Conservation (phyloP, 1,140 invertebrate species). For the Calliphora vicina region DNA sequence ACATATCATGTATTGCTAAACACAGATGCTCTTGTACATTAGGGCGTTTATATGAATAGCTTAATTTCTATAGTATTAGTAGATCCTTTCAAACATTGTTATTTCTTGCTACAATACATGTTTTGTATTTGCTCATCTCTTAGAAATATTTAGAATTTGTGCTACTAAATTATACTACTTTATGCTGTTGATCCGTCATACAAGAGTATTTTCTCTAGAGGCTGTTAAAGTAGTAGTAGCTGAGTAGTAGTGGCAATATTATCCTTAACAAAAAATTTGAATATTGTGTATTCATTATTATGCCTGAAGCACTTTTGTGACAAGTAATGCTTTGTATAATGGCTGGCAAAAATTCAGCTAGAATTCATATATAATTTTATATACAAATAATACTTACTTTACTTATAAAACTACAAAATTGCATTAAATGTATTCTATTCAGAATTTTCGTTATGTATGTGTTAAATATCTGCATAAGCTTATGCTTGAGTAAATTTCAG, state of each 20-base stretch:
- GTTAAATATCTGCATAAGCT: too few relatives aligned
- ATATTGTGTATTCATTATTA: not conserved
- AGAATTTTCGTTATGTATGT: too few relatives aligned
- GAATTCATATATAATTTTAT: not conserved
- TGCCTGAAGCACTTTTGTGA: slow-evolving; percentile 4
- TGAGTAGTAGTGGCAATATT: not conserved
- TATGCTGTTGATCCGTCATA: not conserved
- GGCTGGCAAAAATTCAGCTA: not conserved
- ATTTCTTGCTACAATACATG: not conserved
- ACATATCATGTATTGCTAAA: too few relatives aligned
- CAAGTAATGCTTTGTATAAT: not conserved
- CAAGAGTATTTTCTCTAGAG: not conserved
- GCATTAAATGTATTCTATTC: too few relatives aligned
- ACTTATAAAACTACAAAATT: too few relatives aligned
- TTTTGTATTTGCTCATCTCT: not conserved
- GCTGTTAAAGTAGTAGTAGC: not conserved
- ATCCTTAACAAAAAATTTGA: not conserved
- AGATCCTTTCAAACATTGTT: too few relatives aligned
- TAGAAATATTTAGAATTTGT: not conserved
- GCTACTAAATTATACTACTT: not conserved
- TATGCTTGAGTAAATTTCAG: too few relatives aligned
- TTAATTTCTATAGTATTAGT: too few relatives aligned
- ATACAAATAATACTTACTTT: too few relatives aligned
- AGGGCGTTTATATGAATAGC: too few relatives aligned
- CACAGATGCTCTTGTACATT: too few relatives aligned